Evolutionary conservation across 2,888 invertebrate species (phyloP).

Genomic region (Hofmannophila pseudospretella): DNA sequence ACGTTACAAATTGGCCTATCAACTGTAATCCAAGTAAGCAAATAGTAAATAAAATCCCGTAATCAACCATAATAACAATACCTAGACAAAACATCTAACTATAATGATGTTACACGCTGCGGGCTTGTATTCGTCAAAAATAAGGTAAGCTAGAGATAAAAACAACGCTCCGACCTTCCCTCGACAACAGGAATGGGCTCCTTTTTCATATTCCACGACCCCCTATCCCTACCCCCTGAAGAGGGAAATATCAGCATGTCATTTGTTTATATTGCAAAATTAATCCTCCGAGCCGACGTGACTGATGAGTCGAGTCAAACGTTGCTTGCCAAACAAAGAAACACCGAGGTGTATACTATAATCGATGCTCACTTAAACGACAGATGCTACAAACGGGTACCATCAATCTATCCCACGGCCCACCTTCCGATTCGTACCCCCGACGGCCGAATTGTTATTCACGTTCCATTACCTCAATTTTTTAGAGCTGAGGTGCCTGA

Average conservation of each 20-base stretch:
- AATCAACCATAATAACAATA: too few species aligned
- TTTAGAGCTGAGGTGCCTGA: constrained; percentile 68
- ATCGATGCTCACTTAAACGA: constrained; percentile 75
- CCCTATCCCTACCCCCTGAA: constrained; percentile 26
- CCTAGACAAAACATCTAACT: too few species aligned
- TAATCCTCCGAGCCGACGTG: constrained; percentile 51
- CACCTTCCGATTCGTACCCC: constrained; percentile 32
- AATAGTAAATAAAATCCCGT: too few species aligned
- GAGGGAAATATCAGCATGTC: constrained; percentile 54
- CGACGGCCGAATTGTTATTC: constrained; percentile 71
- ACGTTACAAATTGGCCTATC: too few species aligned
- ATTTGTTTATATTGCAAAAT: constrained; percentile 65
- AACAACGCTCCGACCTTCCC: too few species aligned
- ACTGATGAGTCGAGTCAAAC: constrained; percentile 62
- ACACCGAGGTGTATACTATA: constrained; percentile 67
- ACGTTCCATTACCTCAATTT: constrained; percentile 76
- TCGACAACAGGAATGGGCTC: constrained; percentile 35
- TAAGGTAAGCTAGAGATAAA: too few species aligned
- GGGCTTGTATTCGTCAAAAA: too few species aligned
- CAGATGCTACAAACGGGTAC: constrained; percentile 75
- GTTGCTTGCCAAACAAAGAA: constrained; percentile 66
- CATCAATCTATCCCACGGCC: constrained; percentile 65
- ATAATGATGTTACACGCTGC: too few species aligned
- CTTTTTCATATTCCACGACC: constrained; percentile 37
- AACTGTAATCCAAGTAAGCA: too few species aligned